Conservation (phyloP, 1,140 invertebrate genomes). For the Drosophila kurseongensis region DNA sequence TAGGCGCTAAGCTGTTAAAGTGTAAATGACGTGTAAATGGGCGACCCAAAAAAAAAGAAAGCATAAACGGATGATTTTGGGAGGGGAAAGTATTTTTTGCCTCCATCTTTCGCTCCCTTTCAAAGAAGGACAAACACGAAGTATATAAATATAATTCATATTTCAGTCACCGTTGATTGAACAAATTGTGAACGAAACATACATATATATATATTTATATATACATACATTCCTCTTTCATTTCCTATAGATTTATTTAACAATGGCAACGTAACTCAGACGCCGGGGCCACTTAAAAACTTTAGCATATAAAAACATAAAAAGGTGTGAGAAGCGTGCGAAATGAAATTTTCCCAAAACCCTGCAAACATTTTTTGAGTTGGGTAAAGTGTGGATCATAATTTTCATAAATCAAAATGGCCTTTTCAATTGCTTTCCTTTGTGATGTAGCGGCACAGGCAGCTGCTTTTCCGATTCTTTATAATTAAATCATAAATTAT, state of each 20-base stretch:
- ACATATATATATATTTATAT: conserved; percentile 13
- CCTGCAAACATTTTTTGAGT: conserved; percentile 16
- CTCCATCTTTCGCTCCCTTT: conserved; percentile 33
- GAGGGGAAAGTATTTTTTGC: conserved; percentile 27
- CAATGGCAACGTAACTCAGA: conserved; percentile 42
- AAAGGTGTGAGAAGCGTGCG: conserved; percentile 48
- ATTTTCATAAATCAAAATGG: conserved; percentile 78
- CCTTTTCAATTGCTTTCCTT: conserved; percentile 66
- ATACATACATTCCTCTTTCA: conserved; percentile 15
- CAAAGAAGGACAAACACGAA: conserved; percentile 39
- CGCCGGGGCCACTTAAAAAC: conserved; percentile 51
- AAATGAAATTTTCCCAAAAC: conserved; percentile 6
- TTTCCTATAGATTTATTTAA: conserved; percentile 70
- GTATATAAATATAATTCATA: conserved; percentile 66
- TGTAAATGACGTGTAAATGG: conserved; percentile 81
- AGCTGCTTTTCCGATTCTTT: conserved; percentile 47
- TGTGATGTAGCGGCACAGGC: conserved; percentile 12
- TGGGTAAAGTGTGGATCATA: conserved; percentile 55
- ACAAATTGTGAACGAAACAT: conserved; percentile 69
- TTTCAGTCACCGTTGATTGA: conserved; percentile 49
- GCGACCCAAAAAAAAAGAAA: conserved; percentile 25
- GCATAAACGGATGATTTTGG: conserved; percentile 16
- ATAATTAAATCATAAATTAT: conserved; percentile 80
- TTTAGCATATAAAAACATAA: conserved; percentile 33
- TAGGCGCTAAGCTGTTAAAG: conserved; percentile 77